phyloP scores from a whole-genome alignment of 2,797 vertebrate species.

The Hylomyscus alleni region DNA sequence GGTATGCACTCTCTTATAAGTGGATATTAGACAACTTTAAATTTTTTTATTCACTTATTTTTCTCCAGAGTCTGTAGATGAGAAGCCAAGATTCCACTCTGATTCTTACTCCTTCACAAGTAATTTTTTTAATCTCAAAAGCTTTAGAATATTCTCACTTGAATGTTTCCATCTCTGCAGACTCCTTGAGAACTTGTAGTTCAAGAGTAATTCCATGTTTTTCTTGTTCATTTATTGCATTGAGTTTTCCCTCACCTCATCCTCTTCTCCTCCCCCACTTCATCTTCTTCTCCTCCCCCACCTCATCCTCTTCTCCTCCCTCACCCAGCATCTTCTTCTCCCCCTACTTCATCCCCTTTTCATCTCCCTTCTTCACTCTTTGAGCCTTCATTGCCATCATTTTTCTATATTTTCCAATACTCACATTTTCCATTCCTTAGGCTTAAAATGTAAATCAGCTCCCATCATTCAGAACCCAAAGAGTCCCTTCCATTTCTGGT shows the following conservation, averaged over 20 bases:
- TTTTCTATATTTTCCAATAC: background rate
- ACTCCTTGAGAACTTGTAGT: conserved; percentile 5
- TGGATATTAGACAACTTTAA: too few species aligned
- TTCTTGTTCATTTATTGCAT: background rate
- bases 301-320: background rate
- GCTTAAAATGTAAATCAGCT: background rate
- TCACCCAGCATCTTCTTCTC: too few species aligned
- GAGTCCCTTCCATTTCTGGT: background rate
- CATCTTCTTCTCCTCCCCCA: too few species aligned
- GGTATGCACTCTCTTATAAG: too few species aligned
- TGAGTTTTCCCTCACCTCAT: background rate
- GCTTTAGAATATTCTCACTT: conserved; percentile 39
- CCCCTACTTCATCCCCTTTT: too few species aligned
- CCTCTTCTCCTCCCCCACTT: too few species aligned
- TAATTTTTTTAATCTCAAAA: background rate
- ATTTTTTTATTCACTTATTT: background rate
- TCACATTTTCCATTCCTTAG: background rate
- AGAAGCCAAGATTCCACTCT: background rate
- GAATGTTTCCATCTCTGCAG: background rate
- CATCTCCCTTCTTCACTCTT: background rate
- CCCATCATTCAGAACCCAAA: background rate
- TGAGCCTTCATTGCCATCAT: background rate
- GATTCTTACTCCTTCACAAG: conserved; percentile 4
- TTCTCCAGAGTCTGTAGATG: background rate
- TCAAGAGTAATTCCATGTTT: background rate